Evolutionary conservation across 2,113 vertebrate genomes (phyloP).

Genomic region (Pelobates fuscus): DNA sequence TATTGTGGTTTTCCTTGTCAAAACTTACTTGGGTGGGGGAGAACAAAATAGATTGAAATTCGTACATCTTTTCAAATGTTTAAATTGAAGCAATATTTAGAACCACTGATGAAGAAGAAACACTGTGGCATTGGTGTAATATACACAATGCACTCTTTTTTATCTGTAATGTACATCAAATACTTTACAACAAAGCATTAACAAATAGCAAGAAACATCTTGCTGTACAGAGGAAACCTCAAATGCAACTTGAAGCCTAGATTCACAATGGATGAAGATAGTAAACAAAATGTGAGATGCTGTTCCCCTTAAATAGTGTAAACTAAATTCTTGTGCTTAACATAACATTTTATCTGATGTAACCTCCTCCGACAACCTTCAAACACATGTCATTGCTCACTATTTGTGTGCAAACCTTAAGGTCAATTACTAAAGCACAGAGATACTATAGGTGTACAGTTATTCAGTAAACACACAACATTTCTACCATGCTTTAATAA

Average conservation of each 20-base stretch:
- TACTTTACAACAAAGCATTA: constrained; percentile 98
- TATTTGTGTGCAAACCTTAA: constrained; percentile 60
- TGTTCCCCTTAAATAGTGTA: constrained; percentile 79
- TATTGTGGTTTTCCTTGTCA: constrained; percentile 65
- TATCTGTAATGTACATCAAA: constrained; percentile 94
- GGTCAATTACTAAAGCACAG: constrained; percentile 38
- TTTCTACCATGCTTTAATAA: constrained; percentile 7
- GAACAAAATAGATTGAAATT: constrained; percentile 73
- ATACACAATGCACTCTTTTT: constrained; percentile 87
- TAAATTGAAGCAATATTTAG: constrained; percentile 80
- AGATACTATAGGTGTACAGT: background rate
- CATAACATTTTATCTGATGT: constrained; percentile 61
- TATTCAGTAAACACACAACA: background rate
- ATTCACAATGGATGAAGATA: constrained; percentile 81
- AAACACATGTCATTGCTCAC: constrained; percentile 61
- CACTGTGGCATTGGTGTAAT: constrained; percentile 88
- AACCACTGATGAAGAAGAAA: constrained; percentile 83
- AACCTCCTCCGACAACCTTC: constrained; percentile 59
- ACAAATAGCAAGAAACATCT: constrained; percentile 90
- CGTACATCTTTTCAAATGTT: constrained; percentile 75
- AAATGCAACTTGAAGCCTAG: constrained; percentile 83
- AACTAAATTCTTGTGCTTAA: constrained; percentile 78
- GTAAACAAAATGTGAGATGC: constrained; percentile 82
- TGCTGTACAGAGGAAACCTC: constrained; percentile 81
- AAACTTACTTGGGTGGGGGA: constrained; percentile 74